Base-by-base conservation (phyloP, 1,140 invertebrate species). In the Melitaea cinxia region DNA sequence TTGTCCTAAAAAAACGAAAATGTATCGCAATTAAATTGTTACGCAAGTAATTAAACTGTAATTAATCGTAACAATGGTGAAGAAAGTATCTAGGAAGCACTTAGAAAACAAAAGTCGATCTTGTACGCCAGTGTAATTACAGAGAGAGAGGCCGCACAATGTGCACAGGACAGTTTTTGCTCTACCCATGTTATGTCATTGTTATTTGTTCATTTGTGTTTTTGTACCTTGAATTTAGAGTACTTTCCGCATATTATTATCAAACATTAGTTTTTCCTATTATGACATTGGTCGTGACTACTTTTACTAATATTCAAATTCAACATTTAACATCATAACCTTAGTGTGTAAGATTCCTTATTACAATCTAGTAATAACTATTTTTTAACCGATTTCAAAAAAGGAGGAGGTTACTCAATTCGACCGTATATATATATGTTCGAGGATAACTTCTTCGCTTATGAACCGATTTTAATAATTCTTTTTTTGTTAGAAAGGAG, bases 211-310 rank as follows among this genome's bases (percentile, higher is more conserved):
- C 58, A 66, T 59, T 52, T 65, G 12, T 37, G 30, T 33, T 33
- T 33, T 33, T 33, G 37, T 23, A 54, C 54, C 57, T 52, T 45
- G 28, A 24, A 39, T n/a, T n/a, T 26, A 37, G 15, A 37, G 50
- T 39, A 37, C 65, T 69, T 78, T 78, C 76, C 76, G 73, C 57
- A 49, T 70, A 78, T 78, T 70, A 78, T 78, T 78, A 66, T 78
- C 42, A 47, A 4, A 47, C 4, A 5, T 47, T 23, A 23, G 10
- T 23, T 47, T 23, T 21, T 42, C 3, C 10, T 47, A 19, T 17
- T 45, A 35, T 7, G 12, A 35, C 12, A 10, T 4, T 35, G 33
- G 12, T 10, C 10, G 6, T 35, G 4, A 6, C 26, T 28, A 28
- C 3, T 28, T 28, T 4, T 3, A n/a, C n/a, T n/a, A n/a, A n/a